Conservation (phyloP, 1,140 invertebrate genomes). For the Drosophila melanica region DNA sequence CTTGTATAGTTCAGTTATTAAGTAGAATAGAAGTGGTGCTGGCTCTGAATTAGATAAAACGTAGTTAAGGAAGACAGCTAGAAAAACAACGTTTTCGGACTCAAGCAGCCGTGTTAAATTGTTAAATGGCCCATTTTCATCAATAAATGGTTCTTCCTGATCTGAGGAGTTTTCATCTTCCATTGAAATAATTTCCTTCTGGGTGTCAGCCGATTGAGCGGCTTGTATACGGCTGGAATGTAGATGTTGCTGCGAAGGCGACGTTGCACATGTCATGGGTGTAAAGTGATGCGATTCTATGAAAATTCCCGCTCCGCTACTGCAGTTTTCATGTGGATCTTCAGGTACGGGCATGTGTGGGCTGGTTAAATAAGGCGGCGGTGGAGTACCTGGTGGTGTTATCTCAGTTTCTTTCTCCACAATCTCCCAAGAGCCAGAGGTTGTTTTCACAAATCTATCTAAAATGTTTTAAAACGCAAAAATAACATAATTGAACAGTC, state of each 20-base stretch:
- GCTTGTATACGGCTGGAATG: constrained; percentile 80
- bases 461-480: not conserved
- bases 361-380: constrained; percentile 90
- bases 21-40: constrained; percentile 93
- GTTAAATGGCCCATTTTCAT: constrained; percentile 92
- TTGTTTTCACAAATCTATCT: constrained; percentile 75
- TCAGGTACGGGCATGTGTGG: constrained; percentile 69
- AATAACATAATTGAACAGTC: no score
- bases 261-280: constrained; percentile 60
- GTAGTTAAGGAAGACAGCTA: constrained; percentile 95
- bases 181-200: constrained; percentile 95
- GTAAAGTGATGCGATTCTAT: constrained; percentile 81
- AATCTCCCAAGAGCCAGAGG: constrained; percentile 81
- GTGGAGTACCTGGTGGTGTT: constrained; percentile 93
- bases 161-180: constrained; percentile 97
- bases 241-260: constrained; percentile 57
- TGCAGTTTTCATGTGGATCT: constrained; percentile 65
- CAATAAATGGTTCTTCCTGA: constrained; percentile 89
- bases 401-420: constrained; percentile 85
- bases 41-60: constrained; percentile 94
- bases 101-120: constrained; percentile 89
- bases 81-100: constrained; percentile 89
- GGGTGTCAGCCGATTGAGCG: constrained; percentile 84
- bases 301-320: constrained; percentile 55
- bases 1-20: constrained; percentile 93